Evolutionary conservation across 2,113 vertebrate species (phyloP).

Genomic region (Psophia crepitans): DNA sequence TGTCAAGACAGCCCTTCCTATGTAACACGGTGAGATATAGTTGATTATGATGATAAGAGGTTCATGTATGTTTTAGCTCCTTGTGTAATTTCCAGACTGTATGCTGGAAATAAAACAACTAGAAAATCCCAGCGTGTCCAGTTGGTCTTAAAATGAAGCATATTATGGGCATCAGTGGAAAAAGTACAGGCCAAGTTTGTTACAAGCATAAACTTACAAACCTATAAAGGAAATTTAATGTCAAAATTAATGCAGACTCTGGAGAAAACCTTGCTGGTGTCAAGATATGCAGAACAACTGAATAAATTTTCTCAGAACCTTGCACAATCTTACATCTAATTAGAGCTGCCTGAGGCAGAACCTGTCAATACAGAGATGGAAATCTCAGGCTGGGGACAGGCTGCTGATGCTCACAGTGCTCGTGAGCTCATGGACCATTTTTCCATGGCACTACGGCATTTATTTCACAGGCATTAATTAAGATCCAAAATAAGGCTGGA

Average conservation of each 20-base stretch:
- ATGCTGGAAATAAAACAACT: neutral
- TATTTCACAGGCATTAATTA: neutral
- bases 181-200: neutral
- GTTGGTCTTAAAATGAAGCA: neutral
- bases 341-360: neutral
- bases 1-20: neutral
- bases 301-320: neutral
- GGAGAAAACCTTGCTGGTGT: slow-evolving; percentile 16
- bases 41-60: slow-evolving; percentile 37
- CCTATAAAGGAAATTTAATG: neutral
- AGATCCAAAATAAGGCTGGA: neutral
- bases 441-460: neutral
- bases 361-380: neutral
- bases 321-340: neutral
- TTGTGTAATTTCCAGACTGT: neutral
- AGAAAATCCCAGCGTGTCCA: neutral
- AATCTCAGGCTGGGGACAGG: neutral
- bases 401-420: neutral
- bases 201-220: neutral
- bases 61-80: neutral
- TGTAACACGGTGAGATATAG: neutral
- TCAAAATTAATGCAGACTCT: neutral
- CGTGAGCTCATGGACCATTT: neutral
- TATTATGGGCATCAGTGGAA: neutral
- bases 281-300: neutral